Evolutionary conservation across 2,113 vertebrate species (phyloP), one percentile per base, ranked within the genome.

Genomic region (Tricholaema leucomelas): DNA sequence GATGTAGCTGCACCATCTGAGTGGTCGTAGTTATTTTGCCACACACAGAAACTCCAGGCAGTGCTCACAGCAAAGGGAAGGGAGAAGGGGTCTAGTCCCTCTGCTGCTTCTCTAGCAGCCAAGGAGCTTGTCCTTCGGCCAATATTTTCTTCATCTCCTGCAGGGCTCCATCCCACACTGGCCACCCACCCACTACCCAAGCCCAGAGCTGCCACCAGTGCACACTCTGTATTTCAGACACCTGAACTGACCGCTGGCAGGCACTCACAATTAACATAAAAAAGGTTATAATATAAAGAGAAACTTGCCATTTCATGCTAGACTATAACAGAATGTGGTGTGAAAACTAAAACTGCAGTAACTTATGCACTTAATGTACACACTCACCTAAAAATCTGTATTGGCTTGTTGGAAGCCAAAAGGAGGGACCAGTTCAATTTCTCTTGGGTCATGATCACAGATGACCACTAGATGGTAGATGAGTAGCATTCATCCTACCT

Each of bases 381-480:
- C 16, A 33, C 38, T 28, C 60, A 77, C 80, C 58, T 77, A 74
- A 87, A 91, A 88, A 46, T 50, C 56, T 35, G 28, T 24, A 16
- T 30, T 54, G 42, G 60, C 60, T 82, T 87, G 38, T 27, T 1
- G 0, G 18, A 35, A 91, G 56, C 46, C 72, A 82, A 52, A 21
- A 33, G 52, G 48, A 91, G 66, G 55, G 55, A 82, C 13, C 15
- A 55, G 36, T 24, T 28, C 65, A 64, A 77, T 67, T 90, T 73
- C 42, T 48, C 60, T 31, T 52, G 66, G 64, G 87, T 83, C 59
- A 36, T 95, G 60, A 91, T 73, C 13, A 8, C 44, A 77, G 33
- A 44, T 93, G 36, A 87, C 97, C 98, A 96, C 96, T 93, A 98
- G 97, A 94, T 96, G 98, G 97, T 96, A 97, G 95, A 36, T 95